These are phyloP conservation scores for Epirrhoe tristata DNA, from an alignment of 2,888 invertebrate genomes.

Conservation along the genomic window DNA sequence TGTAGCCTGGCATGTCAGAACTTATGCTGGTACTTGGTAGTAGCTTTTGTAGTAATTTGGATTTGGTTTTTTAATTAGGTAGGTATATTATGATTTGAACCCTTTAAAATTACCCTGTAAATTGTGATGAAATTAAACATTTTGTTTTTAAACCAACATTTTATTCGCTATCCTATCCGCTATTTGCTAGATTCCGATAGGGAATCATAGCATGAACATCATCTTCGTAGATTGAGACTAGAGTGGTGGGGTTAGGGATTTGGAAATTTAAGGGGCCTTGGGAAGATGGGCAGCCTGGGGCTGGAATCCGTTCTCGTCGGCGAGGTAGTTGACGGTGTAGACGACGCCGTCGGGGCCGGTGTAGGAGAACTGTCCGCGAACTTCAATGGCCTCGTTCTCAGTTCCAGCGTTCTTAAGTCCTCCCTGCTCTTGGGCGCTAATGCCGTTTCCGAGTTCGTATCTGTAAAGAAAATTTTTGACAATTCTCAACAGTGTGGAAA, in stretches of 20 bases:
- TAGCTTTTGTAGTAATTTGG: neutral
- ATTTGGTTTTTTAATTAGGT: no score
- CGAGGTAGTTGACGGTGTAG: conserved; percentile 78
- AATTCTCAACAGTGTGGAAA: neutral
- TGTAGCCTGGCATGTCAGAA: neutral
- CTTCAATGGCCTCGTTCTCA: conserved; percentile 73
- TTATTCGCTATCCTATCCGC: conserved; percentile 53
- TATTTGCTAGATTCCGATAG: conserved; percentile 44
- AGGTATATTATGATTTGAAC: neutral
- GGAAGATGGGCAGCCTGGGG: conserved; percentile 69
- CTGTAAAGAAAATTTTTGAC: conserved; percentile 48
- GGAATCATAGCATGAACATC: conserved; percentile 37
- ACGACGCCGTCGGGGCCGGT: conserved; percentile 71
- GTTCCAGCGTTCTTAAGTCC: conserved; percentile 72
- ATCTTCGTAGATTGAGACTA: conserved; percentile 46
- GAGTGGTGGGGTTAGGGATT: conserved; percentile 28
- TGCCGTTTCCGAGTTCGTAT: conserved; percentile 72
- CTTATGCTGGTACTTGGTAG: neutral
- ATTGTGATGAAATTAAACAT: conserved; percentile 5
- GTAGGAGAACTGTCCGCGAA: conserved; percentile 81
- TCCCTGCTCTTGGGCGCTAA: conserved; percentile 58
- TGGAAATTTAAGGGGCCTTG: conserved; percentile 36
- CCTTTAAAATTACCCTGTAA: no score
- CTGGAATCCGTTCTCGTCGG: conserved; percentile 84
- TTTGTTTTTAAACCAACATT: conserved; percentile 37